Evolutionary conservation across 2,797 vertebrate genomes (phyloP).

Genomic region (Hypotaenidia philippensis): DNA sequence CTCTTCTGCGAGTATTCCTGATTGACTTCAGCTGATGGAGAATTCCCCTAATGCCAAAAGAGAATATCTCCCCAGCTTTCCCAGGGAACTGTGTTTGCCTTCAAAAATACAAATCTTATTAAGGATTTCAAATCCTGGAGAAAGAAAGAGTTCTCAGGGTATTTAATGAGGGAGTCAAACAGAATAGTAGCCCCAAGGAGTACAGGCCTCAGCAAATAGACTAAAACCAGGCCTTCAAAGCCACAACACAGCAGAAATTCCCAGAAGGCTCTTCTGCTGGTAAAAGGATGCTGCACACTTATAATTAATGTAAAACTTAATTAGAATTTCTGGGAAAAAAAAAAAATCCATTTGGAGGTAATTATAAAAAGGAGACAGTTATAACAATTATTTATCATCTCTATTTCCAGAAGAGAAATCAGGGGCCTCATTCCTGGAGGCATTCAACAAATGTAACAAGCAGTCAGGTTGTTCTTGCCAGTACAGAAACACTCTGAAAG

Average conservation of each 20-base stretch:
- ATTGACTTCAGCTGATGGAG: not conserved
- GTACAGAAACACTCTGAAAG: not conserved
- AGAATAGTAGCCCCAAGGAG: not conserved
- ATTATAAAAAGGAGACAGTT: conserved; percentile 8
- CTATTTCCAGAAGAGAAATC: conserved; percentile 21
- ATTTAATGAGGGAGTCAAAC: not conserved
- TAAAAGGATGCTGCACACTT: conserved; percentile 19
- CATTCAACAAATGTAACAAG: not conserved
- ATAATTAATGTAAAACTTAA: conserved; percentile 50
- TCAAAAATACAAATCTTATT: not conserved
- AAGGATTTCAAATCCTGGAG: not conserved
- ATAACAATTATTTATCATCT: conserved; percentile 33
- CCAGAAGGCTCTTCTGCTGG: conserved; percentile 23
- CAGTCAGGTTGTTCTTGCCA: not conserved
- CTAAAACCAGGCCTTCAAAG: conserved; percentile 10
- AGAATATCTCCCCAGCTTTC: not conserved
- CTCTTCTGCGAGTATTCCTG: not conserved
- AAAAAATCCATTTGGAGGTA: not conserved
- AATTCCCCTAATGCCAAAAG: not conserved
- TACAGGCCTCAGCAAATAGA: not conserved
- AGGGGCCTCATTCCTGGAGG: not conserved
- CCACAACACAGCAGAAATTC: not conserved
- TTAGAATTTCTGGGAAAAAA: not conserved
- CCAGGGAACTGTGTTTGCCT: not conserved
- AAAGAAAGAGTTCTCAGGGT: not conserved